Percentiles rank a stretch among this genome's conserved stretches.
Conservation (phyloP, 2,113 vertebrate genomes). For the Eurystomus gularis region DNA sequence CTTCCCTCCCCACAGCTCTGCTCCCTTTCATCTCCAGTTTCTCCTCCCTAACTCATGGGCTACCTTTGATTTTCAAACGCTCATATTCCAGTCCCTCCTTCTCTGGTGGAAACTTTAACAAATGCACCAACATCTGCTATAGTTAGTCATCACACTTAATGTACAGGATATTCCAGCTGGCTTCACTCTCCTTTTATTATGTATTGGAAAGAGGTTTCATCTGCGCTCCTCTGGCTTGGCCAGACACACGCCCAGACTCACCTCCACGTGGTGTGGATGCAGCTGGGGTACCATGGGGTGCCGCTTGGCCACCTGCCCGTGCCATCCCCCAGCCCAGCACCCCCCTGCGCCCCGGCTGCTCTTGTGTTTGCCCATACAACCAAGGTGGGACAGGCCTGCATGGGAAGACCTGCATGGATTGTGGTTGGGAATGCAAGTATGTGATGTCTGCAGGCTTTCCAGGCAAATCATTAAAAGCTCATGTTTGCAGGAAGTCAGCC, state of each 20-base stretch:
- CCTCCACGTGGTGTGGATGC: slow-evolving; percentile 10
- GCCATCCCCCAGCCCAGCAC: background rate
- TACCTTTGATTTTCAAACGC: slow-evolving; percentile 60
- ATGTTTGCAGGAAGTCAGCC: background rate
- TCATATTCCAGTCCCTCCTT: slow-evolving; percentile 59
- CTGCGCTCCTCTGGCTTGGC: slow-evolving; percentile 54
- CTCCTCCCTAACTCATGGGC: slow-evolving; percentile 15
- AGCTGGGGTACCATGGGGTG: background rate
- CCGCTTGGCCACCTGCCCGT: background rate
- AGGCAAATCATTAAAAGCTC: background rate
- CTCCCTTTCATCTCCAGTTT: background rate
- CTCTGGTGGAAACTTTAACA: slow-evolving; percentile 70
- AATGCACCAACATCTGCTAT: slow-evolving; percentile 65
- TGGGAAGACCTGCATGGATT: background rate
- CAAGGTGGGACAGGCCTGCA: background rate
- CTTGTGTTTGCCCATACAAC: background rate
- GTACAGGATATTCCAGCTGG: slow-evolving; percentile 71
- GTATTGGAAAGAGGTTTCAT: slow-evolving; percentile 70
- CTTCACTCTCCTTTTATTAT: slow-evolving; percentile 67
- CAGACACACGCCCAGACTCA: slow-evolving; percentile 58
- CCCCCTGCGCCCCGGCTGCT: background rate
- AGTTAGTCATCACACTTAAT: slow-evolving; percentile 72
- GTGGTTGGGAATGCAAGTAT: background rate
- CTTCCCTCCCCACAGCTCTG: background rate
- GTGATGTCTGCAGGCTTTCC: background rate